Evolutionary conservation across 2,888 invertebrate species (phyloP).

Genomic region (Schizaphis graminum): DNA sequence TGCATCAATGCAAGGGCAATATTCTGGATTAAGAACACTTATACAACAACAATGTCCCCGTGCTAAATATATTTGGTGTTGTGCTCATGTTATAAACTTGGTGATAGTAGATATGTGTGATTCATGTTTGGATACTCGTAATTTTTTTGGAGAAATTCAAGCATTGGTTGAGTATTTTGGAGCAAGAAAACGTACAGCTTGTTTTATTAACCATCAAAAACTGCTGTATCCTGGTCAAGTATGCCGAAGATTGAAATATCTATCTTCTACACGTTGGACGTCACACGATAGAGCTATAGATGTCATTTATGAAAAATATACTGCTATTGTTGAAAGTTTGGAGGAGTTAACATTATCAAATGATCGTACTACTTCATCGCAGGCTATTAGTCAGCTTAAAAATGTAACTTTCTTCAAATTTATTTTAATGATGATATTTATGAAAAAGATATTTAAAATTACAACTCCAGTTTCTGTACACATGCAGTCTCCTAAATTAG

Average conservation of each 20-base stretch:
- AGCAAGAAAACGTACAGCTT: background rate
- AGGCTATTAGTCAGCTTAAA: slow-evolving; percentile 10
- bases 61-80: slow-evolving; percentile 65
- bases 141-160: slow-evolving; percentile 21
- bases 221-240: background rate
- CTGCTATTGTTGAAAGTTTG: slow-evolving; percentile 23
- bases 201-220: background rate
- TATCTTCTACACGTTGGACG: background rate
- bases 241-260: background rate
- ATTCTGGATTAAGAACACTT: slow-evolving; percentile 67
- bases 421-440: background rate
- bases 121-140: slow-evolving; percentile 15
- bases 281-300: slow-evolving; percentile 18
- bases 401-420: background rate
- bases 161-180: background rate
- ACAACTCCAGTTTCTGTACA: slow-evolving; percentile 21
- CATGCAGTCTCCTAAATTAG: slow-evolving; percentile 33
- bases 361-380: slow-evolving; percentile 18
- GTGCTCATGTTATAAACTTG: slow-evolving; percentile 54
- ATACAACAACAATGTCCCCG: slow-evolving; percentile 66
- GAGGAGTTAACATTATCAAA: background rate
- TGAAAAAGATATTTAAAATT: slow-evolving; percentile 26
- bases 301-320: slow-evolving; percentile 13
- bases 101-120: slow-evolving; percentile 34
- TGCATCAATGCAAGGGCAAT: slow-evolving; percentile 67